Conservation (phyloP, 2,797 vertebrate species). For the Sebastes itinus region DNA sequence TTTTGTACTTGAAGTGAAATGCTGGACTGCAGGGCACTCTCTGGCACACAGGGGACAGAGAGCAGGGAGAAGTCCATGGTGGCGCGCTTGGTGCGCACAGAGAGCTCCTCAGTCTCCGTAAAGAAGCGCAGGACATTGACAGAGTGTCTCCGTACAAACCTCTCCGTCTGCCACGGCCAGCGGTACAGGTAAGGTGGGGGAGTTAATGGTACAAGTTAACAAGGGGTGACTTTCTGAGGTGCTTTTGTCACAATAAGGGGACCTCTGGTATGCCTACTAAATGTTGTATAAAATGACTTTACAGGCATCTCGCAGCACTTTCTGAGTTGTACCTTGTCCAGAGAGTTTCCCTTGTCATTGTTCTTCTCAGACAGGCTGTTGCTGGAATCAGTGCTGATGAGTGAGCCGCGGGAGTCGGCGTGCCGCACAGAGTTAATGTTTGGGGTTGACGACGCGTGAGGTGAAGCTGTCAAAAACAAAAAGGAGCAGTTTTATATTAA, state of each 20-base stretch:
- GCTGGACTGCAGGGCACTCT: slow-evolving; percentile 73
- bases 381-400: slow-evolving; percentile 94
- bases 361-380: slow-evolving; percentile 91
- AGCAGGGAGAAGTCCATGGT: slow-evolving; percentile 94
- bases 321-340: slow-evolving; percentile 89
- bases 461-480: slow-evolving; percentile 83
- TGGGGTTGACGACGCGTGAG: slow-evolving; percentile 91
- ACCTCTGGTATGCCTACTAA: not conserved
- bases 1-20: slow-evolving; percentile 80
- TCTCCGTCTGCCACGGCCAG: slow-evolving; percentile 86
- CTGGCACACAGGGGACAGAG: slow-evolving; percentile 81
- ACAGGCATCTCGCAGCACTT: not conserved
- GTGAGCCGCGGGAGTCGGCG: slow-evolving; percentile 93
- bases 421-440: slow-evolving; percentile 91
- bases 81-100: slow-evolving; percentile 83
- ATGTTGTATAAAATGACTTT: not conserved
- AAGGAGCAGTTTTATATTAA: not conserved
- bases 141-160: slow-evolving; percentile 88
- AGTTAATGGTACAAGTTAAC: slow-evolving; percentile 73
- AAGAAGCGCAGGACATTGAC: slow-evolving; percentile 80
- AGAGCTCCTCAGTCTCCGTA: slow-evolving; percentile 81
- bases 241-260: slow-evolving; percentile 7
- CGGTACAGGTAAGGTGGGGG: slow-evolving; percentile 10
- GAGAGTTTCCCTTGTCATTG: slow-evolving; percentile 90
- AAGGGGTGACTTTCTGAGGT: slow-evolving; percentile 19